These are phyloP conservation scores for Styela clava DNA, from an alignment of 23 tunicate genomes.

Conservation along the genomic window DNA sequence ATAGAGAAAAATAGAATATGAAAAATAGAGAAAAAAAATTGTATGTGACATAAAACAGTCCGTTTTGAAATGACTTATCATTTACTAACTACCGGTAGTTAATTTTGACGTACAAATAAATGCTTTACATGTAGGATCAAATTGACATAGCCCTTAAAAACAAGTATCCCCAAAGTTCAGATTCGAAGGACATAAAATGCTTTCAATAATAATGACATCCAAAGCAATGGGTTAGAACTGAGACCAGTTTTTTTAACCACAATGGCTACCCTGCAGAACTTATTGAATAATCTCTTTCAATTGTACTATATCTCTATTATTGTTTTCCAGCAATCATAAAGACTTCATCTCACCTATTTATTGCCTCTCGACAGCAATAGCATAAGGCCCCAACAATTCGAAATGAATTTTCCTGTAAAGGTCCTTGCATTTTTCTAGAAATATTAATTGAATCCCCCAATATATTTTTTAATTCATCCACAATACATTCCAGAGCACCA, in stretches of 20 bases:
- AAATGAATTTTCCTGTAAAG: not conserved
- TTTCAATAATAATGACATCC: too few species aligned
- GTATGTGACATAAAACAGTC: too few species aligned
- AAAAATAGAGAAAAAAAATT: not conserved
- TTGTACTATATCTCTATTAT: too few species aligned
- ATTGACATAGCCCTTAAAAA: not conserved
- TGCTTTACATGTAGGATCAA: not conserved
- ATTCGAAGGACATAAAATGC: too few species aligned
- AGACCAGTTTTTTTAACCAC: too few species aligned
- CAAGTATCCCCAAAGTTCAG: not conserved
- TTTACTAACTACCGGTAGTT: too few species aligned
- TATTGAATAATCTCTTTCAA: too few species aligned
- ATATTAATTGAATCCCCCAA: not conserved
- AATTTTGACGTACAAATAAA: too few species aligned
- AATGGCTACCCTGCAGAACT: too few species aligned
- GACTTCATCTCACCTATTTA: constrained; percentile 28
- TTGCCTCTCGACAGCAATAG: constrained; percentile 29
- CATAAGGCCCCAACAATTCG: constrained; percentile 10
- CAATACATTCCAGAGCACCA: constrained; percentile 2
- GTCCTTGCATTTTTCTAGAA: constrained; percentile 2
- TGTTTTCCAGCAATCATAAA: too few species aligned
- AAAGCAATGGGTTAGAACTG: too few species aligned
- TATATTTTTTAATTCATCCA: constrained; percentile 9
- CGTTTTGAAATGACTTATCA: too few species aligned
- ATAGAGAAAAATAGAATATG: not conserved